phyloP scores from a whole-genome alignment of 2,888 invertebrate genomes.

The Globia sparganii region DNA sequence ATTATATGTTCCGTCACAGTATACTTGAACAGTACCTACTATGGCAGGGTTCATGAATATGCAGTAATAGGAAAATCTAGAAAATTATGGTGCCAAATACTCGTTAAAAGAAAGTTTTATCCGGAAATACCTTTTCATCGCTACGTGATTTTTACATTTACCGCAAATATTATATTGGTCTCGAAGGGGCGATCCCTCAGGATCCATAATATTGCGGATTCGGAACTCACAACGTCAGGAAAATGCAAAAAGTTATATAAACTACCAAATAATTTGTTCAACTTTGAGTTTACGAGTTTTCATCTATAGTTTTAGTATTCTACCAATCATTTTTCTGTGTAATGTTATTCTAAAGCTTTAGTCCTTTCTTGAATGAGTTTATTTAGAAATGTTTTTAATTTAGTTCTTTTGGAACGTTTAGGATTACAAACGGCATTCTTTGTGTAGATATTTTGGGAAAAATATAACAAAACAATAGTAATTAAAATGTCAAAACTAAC shows the following conservation, averaged over 20 bases:
- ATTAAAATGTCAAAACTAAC: not conserved
- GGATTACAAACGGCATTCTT: not conserved
- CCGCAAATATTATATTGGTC: conserved; percentile 20
- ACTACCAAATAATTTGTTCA: conserved; percentile 25
- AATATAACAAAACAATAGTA: not conserved
- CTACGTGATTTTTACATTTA: conserved; percentile 3
- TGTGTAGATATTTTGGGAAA: not conserved
- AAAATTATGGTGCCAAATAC: not conserved
- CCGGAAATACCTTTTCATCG: not conserved
- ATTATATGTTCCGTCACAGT: not conserved
- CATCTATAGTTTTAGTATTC: not conserved
- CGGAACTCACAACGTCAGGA: not conserved
- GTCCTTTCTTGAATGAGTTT: not conserved
- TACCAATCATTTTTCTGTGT: too few relatives aligned
- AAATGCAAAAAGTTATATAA: conserved; percentile 28
- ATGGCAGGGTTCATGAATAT: not conserved
- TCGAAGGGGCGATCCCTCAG: conserved; percentile 12
- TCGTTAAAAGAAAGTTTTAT: not conserved
- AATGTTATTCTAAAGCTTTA: not conserved
- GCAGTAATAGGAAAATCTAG: not conserved
- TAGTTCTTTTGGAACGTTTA: not conserved
- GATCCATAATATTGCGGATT: conserved; percentile 7
- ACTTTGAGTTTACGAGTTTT: conserved; percentile 17
- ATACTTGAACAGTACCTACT: not conserved
- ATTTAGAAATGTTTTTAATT: not conserved